These are phyloP conservation scores for Sciurus vulgaris DNA, from an alignment of 2,797 vertebrate species.

Conservation along the genomic window DNA sequence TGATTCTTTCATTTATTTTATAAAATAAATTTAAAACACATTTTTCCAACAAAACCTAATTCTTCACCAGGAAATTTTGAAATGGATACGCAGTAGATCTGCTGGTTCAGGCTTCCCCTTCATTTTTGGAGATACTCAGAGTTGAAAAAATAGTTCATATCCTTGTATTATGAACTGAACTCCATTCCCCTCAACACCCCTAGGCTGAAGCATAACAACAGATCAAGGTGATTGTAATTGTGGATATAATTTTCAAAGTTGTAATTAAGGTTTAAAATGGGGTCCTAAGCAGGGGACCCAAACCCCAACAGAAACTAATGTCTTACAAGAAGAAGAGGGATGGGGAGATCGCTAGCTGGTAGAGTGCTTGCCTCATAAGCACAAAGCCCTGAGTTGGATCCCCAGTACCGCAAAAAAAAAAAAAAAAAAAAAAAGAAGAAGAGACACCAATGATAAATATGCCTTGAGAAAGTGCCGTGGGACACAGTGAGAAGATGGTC, in stretches of 20 bases:
- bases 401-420: too few species aligned
- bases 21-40: not conserved
- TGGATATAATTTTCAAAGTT: not conserved
- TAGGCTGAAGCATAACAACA: not conserved
- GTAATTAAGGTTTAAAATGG: not conserved
- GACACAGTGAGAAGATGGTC: not conserved
- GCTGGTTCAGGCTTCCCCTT: not conserved
- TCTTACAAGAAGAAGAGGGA: not conserved
- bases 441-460: fast-evolving
- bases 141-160: not conserved
- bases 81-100: not conserved
- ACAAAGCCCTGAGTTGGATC: too few species aligned
- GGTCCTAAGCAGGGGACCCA: not conserved
- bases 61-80: not conserved
- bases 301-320: not conserved
- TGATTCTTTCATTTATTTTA: too few species aligned
- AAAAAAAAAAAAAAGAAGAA: too few species aligned
- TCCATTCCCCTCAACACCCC: not conserved
- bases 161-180: not conserved
- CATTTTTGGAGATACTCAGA: not conserved
- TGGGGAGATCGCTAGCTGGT: too few species aligned
- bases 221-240: not conserved
- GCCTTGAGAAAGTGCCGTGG: not conserved
- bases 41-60: not conserved
- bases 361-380: too few species aligned